Evolutionary conservation across 2,113 vertebrate genomes (phyloP).

Genomic region (Hippocampus comes): DNA sequence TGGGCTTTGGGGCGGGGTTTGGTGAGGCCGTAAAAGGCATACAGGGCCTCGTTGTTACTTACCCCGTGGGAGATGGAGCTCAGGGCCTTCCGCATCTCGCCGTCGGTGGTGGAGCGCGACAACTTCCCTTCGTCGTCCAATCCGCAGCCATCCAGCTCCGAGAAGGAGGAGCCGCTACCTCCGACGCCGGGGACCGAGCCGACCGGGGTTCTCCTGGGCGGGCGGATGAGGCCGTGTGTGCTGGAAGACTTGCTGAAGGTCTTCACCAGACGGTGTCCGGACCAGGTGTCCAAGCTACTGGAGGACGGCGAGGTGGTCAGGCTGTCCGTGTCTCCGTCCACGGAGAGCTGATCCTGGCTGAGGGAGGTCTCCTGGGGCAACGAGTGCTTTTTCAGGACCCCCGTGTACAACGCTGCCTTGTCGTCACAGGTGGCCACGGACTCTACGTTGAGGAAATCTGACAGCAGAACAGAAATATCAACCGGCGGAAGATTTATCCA

Average conservation of each 20-base stretch:
- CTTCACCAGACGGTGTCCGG: conserved; percentile 88
- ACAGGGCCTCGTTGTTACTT: conserved; percentile 86
- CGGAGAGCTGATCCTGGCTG: conserved; percentile 75
- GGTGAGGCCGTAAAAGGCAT: conserved; percentile 84
- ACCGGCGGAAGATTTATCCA: not conserved
- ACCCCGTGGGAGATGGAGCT: conserved; percentile 91
- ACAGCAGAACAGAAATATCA: not conserved
- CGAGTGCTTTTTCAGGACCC: conserved; percentile 86
- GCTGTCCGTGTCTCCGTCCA: conserved; percentile 81
- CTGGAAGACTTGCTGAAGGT: conserved; percentile 84
- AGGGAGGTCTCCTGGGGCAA: conserved; percentile 78
- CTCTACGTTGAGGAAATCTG: conserved; percentile 79
- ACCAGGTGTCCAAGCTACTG: conserved; percentile 87
- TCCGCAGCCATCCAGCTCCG: conserved; percentile 81
- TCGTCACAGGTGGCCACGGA: conserved; percentile 78
- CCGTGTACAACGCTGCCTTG: conserved; percentile 85
- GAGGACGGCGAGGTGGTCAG: conserved; percentile 87
- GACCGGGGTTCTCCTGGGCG: conserved; percentile 77
- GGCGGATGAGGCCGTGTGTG: conserved; percentile 86
- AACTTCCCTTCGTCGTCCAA: conserved; percentile 85
- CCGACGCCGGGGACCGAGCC: conserved; percentile 47
- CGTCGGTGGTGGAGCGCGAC: conserved; percentile 85
- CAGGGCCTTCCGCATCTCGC: conserved; percentile 90
- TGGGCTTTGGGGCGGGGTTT: conserved; percentile 84
- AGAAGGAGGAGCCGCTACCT: conserved; percentile 89